Percentiles rank a stretch among this genome's conserved stretches.
Conservation (phyloP, 2,888 invertebrate species). For the Plutella xylostella region DNA sequence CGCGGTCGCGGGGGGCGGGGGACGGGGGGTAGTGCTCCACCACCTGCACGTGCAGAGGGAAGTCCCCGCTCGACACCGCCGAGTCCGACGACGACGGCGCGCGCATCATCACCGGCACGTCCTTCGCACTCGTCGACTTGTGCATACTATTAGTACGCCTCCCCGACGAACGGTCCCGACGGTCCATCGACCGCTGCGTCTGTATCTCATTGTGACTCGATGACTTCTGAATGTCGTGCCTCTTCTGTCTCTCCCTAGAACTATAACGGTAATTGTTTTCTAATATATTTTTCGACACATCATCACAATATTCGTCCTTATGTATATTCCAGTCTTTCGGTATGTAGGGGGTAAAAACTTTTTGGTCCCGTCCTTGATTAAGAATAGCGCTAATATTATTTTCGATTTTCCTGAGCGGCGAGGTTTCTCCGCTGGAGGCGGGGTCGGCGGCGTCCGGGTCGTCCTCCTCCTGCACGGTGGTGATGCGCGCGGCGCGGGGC, state of each 20-base stretch:
- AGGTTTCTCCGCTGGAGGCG: constrained; percentile 72
- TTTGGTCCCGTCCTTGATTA: constrained; percentile 69
- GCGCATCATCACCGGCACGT: constrained; percentile 72
- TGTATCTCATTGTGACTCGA: constrained; percentile 74
- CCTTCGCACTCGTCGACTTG: constrained; percentile 81
- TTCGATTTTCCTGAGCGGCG: constrained; percentile 78
- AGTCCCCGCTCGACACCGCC: constrained; percentile 68
- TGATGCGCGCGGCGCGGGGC: constrained; percentile 74
- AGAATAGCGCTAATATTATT: constrained; percentile 79
- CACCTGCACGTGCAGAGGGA: constrained; percentile 74
- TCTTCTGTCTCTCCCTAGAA: constrained; percentile 64
- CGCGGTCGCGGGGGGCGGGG: constrained; percentile 52
- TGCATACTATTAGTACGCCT: constrained; percentile 75
- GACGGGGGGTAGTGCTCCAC: constrained; percentile 69
- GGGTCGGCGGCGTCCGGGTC: constrained; percentile 74
- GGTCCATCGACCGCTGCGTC: constrained; percentile 60
- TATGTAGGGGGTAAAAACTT: constrained; percentile 63
- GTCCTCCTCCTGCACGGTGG: constrained; percentile 80
- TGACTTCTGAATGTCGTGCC: constrained; percentile 72
- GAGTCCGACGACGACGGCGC: constrained; percentile 65
- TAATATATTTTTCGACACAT: constrained; percentile 62
- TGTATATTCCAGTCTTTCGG: constrained; percentile 71
- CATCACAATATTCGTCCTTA: constrained; percentile 69
- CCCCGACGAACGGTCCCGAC: constrained; percentile 56
- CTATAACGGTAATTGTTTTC: constrained; percentile 64